Conservation (phyloP, 2,888 invertebrate species). For the Orchesella flavescens region DNA sequence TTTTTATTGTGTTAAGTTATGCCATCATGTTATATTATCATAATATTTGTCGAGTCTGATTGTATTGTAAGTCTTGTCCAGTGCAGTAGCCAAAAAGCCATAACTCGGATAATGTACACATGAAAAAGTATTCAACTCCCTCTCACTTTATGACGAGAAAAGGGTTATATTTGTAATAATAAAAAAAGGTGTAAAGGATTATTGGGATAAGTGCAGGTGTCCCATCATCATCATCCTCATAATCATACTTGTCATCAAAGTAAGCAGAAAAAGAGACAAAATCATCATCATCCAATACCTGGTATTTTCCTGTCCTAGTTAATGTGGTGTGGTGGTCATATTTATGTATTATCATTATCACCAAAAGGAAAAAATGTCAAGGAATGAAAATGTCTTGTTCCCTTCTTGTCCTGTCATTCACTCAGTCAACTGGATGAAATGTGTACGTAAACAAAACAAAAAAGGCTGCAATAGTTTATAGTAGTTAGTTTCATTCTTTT, state of each 20-base stretch:
- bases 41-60: constrained; percentile 31
- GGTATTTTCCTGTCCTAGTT: background rate
- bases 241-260: constrained; percentile 49
- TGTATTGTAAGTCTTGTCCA: too few species aligned
- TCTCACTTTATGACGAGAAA: constrained; percentile 11
- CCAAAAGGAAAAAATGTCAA: constrained; percentile 30
- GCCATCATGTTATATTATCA: constrained; percentile 8
- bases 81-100: too few species aligned
- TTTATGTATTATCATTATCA: background rate
- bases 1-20: constrained; percentile 21
- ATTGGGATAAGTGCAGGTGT: constrained; percentile 54
- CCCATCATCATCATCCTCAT: constrained; percentile 46
- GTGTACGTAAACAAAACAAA: constrained; percentile 58
- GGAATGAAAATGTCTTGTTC: constrained; percentile 33
- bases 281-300: constrained; percentile 6
- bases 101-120: background rate
- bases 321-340: background rate
- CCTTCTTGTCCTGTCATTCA: constrained; percentile 33
- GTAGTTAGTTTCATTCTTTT: background rate
- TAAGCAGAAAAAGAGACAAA: constrained; percentile 32
- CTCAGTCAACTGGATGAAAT: constrained; percentile 51
- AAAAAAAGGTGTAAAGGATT: constrained; percentile 51
- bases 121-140: background rate
- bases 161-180: constrained; percentile 26
- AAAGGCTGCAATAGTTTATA: background rate